These are phyloP conservation scores for Pseudomyrmex dendroicus DNA, from an alignment of 1,140 invertebrate species.

Conservation along the genomic window DNA sequence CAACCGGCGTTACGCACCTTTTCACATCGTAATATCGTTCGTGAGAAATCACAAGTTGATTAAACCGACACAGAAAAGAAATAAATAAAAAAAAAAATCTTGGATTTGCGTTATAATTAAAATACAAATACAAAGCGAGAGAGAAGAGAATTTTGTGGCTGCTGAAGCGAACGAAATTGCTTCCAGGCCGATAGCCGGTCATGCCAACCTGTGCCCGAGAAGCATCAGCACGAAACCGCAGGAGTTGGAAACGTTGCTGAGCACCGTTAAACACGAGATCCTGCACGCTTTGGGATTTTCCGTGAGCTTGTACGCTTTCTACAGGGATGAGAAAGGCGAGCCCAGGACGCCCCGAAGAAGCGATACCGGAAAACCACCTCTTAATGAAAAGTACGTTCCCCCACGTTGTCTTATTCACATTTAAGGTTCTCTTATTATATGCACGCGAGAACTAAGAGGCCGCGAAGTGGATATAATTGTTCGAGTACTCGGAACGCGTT, in stretches of 20 bases:
- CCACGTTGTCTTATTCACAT: constrained; percentile 1
- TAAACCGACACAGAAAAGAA: background rate
- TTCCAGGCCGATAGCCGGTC: constrained; percentile 97
- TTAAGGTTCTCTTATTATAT: constrained; percentile 31
- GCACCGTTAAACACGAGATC: constrained; percentile 99
- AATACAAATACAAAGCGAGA: background rate
- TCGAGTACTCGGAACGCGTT: too few species aligned
- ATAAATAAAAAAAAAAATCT: constrained; percentile 12
- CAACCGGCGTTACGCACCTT: background rate
- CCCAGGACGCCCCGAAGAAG: constrained; percentile 92
- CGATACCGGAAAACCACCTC: constrained; percentile 94
- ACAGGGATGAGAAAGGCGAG: constrained; percentile 93
- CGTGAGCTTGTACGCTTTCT: constrained; percentile 97
- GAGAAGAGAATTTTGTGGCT: constrained; percentile 18
- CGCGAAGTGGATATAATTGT: too few species aligned
- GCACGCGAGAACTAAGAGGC: too few species aligned
- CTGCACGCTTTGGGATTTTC: constrained; percentile 98
- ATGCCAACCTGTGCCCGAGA: constrained; percentile 98
- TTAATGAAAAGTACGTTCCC: constrained; percentile 93
- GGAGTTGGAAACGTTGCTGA: constrained; percentile 96
- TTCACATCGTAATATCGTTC: constrained; percentile 6
- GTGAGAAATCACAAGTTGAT: background rate
- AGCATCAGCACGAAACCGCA: constrained; percentile 97
- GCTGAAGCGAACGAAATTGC: constrained; percentile 60
- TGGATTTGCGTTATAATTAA: constrained; percentile 28